A percentile compares a stretch with the other conserved stretches of the same genome.
Conservation (phyloP, 1,140 invertebrate species). For the Musca vetustissima region DNA sequence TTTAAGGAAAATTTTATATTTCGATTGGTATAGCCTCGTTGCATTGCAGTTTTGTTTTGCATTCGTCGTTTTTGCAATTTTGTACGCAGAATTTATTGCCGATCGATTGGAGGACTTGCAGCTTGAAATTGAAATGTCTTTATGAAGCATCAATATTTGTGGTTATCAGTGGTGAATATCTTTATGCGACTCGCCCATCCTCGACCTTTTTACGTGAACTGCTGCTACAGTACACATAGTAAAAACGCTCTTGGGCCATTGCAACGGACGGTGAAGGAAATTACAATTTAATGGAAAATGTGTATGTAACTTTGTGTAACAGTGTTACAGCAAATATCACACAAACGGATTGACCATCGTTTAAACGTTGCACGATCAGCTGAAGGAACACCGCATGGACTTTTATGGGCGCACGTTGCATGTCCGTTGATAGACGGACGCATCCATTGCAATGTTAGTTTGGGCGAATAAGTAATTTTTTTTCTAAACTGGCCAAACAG, state of each 20-base stretch:
- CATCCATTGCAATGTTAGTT: constrained; percentile 12
- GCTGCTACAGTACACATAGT: too few species aligned
- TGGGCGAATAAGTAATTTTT: background rate
- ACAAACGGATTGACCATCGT: too few species aligned
- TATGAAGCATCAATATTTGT: constrained; percentile 2
- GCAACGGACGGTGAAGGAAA: constrained; percentile 1
- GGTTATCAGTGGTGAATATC: too few species aligned
- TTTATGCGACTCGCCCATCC: background rate
- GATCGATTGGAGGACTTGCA: constrained; percentile 22
- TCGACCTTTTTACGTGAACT: background rate
- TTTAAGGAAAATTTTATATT: background rate
- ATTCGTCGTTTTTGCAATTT: background rate
- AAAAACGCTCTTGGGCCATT: too few species aligned
- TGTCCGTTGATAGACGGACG: constrained; percentile 6
- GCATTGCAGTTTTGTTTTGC: constrained; percentile 15
- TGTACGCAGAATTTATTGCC: constrained; percentile 26
- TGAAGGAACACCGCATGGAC: too few species aligned
- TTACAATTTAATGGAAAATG: constrained; percentile 31
- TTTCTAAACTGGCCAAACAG: constrained; percentile 25
- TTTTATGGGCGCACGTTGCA: background rate
- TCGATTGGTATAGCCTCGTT: too few species aligned
- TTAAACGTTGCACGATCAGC: too few species aligned
- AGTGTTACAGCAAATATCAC: too few species aligned
- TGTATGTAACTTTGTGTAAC: too few species aligned
- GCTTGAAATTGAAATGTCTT: constrained; percentile 28